Base-by-base conservation (phyloP, 2,797 vertebrate species). In the Monodelphis domestica region DNA sequence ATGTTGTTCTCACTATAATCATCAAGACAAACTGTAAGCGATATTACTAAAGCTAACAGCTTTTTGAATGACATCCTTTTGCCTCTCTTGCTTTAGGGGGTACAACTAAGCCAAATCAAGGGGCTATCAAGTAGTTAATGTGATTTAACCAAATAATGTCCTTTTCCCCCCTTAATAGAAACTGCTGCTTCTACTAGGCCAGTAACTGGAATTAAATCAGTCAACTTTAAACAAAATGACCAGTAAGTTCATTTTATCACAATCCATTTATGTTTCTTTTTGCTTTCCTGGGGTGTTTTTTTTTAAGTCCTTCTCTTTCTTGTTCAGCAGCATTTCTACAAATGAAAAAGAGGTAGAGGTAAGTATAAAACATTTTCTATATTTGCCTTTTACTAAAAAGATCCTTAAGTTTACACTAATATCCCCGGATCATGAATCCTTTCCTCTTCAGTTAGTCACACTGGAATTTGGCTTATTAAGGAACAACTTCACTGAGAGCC, bases 311-410 rank as follows among this genome's bases (percentile, higher is more conserved):
- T 21, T 96, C 33, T 93, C 33, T 98, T 54, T 97, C 87, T 98
- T 97, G 50, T 96, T 89, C 29, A 87, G n/a, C 98, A 99, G 99
- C 96, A 96, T 98, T 11, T 99, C 98, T 1, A 98, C 98, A 1
- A 99, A 54, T 94, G 99, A 99, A 92, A 99, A 99, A 95, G 99
- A 99, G 94, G 99, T 99, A 6, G 99, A 99, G 99, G 99, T 99
- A 98, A 97, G 98, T 96, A 50, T 38, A 54, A 12, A 5, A 1
- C 9, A 91, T 15, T 1, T 95, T 91, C 87, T 93, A 89, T 10
- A 87, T 29, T 91, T n/a, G 24, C 29, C 9, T 84, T 84, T 92
- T 38, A 38, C 10, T n/a, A 90, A 93, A 33, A 56, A 28, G 5
- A 50, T 53, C 89, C 91, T 89, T 63, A 90, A 51, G 52, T 38